Conservation (phyloP, 2,113 vertebrate species). For the Cyanoderma ruficeps region DNA sequence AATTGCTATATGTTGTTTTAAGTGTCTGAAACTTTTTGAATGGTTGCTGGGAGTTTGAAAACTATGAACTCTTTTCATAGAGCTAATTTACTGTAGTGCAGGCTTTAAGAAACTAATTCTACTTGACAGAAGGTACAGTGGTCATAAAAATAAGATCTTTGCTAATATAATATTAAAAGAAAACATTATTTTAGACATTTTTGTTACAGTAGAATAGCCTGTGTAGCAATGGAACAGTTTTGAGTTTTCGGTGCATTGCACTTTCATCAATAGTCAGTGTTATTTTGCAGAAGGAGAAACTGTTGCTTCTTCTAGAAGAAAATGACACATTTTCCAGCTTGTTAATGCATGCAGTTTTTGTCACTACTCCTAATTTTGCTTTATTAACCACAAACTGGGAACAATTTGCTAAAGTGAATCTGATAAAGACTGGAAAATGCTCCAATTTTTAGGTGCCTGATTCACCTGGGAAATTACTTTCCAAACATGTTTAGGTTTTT, state of each 20-base stretch:
- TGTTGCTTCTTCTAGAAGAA: neutral
- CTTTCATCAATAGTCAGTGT: neutral
- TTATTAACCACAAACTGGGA: neutral
- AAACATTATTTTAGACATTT: neutral
- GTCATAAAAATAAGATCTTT: neutral
- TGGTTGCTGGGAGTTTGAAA: neutral
- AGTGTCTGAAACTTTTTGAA: neutral
- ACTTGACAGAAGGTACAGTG: neutral
- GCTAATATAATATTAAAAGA: neutral
- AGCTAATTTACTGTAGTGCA: neutral
- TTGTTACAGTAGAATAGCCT: neutral
- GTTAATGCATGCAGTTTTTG: neutral
- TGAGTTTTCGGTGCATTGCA: neutral
- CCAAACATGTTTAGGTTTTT: fast-evolving
- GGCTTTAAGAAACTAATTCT: neutral
- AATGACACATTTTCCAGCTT: neutral
- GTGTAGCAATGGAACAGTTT: neutral
- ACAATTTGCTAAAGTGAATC: neutral
- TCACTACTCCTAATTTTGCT: neutral
- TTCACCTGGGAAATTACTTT: neutral
- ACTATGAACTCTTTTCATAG: neutral
- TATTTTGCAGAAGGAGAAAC: neutral
- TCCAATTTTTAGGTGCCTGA: neutral
- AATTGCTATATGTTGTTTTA: neutral
- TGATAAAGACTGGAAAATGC: neutral